phyloP scores from a whole-genome alignment of 2,888 invertebrate genomes.

The Tigriopus californicus region DNA sequence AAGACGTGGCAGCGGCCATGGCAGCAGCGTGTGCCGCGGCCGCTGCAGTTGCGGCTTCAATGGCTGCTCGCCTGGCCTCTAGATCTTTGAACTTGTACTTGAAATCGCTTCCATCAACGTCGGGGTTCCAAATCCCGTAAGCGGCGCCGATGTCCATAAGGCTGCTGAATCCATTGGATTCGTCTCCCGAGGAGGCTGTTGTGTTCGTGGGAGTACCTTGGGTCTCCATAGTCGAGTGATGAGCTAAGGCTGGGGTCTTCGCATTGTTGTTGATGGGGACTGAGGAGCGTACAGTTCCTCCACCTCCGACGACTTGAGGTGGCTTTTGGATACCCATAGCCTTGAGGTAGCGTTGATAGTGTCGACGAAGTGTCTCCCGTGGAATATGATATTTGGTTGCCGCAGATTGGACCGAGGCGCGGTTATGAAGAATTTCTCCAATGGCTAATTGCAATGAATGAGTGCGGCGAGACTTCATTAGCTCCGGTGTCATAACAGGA shows the following conservation, averaged over 20 bases:
- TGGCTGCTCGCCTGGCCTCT: not conserved
- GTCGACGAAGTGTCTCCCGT: conserved; percentile 13
- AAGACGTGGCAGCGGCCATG: not conserved
- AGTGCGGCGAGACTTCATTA: conserved; percentile 15
- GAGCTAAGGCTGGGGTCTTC: not conserved
- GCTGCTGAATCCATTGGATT: conserved; percentile 7
- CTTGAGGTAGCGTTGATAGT: conserved; percentile 15
- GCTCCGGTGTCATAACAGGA: conserved; percentile 14
- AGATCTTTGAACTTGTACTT: not conserved
- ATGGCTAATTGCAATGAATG: conserved; percentile 14
- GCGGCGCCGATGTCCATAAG: conserved; percentile 15
- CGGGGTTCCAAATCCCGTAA: conserved; percentile 14
- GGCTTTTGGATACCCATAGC: conserved; percentile 16
- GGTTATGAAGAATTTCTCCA: conserved; percentile 14
- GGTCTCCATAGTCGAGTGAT: no score
- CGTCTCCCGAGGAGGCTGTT: not conserved
- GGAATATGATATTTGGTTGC: conserved; percentile 17
- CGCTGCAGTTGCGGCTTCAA: not conserved
- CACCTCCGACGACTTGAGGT: not conserved
- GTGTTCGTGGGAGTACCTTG: not conserved
- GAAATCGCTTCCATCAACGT: not conserved
- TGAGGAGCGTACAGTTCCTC: not conserved
- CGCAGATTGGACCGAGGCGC: conserved; percentile 14
- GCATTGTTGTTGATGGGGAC: no score
- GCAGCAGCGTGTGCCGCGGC: not conserved